These are phyloP conservation scores for Marasmarcha lunaedactyla DNA, from an alignment of 2,888 invertebrate genomes.

Conservation along the genomic window DNA sequence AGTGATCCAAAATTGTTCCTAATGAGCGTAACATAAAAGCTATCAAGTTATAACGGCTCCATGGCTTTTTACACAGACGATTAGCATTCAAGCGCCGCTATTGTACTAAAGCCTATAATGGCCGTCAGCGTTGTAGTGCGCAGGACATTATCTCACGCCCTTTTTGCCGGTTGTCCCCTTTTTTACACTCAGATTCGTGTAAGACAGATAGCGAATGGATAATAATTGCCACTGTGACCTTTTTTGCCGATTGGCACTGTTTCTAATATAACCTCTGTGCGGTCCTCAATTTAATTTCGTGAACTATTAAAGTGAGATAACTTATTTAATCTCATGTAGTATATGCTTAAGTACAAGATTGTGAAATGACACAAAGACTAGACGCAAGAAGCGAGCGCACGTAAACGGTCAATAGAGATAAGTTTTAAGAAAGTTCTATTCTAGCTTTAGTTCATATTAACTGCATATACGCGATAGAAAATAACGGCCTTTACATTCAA, in stretches of 20 bases:
- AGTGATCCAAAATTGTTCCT: background rate
- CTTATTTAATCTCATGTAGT: no score
- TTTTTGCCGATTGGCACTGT: slow-evolving; percentile 32
- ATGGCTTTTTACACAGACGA: slow-evolving; percentile 47
- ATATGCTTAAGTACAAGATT: no score
- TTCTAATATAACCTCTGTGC: slow-evolving; percentile 38
- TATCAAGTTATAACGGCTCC: slow-evolving; percentile 13
- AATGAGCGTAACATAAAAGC: background rate
- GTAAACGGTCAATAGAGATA: background rate
- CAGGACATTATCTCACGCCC: slow-evolving; percentile 44
- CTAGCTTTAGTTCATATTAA: background rate
- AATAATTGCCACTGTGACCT: slow-evolving; percentile 56
- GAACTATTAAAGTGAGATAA: slow-evolving; percentile 25
- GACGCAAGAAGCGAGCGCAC: no score
- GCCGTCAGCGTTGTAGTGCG: slow-evolving; percentile 35
- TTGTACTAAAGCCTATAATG: slow-evolving; percentile 48
- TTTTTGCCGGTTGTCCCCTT: slow-evolving; percentile 46
- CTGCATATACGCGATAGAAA: background rate
- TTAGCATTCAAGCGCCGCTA: slow-evolving; percentile 39
- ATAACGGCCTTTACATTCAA: no score
- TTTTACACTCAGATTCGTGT: slow-evolving; percentile 36
- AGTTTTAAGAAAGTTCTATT: background rate
- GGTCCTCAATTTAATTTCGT: slow-evolving; percentile 36
- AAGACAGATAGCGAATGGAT: slow-evolving; percentile 58
- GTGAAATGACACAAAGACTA: no score